Evolutionary conservation across 2,888 invertebrate species (phyloP), one percentile per base, ranked within the genome.

Genomic region (Ganaspis brasiliensis): DNA sequence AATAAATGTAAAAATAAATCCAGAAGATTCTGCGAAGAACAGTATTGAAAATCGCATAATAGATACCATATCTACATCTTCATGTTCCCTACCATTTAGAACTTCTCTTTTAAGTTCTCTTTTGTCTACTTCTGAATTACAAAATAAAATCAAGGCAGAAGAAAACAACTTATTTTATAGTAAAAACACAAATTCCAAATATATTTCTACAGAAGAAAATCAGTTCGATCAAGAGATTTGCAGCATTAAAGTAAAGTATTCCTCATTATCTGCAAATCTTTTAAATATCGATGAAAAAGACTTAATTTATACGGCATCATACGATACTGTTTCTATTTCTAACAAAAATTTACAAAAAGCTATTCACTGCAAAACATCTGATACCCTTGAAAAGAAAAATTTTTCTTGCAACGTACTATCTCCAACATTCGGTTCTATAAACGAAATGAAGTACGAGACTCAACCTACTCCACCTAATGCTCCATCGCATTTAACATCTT

Each of bases 371-470:
- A 72, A 75, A 2, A 75, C 12, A 57, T 75, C 59, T 26, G 72
- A 75, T 37, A n/a, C 75, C 73, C 5, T 74, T 82, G 76, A 79
- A 76, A 37, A 79, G 82, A 67, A 79, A 81, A 76, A 45, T 83
- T 8, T 78, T 81, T 67, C 85, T 84, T 76, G 81, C 40, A 77
- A 78, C 45, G 81, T 83, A 10, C 81, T 85, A 31, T 81, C 89
- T 19, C 86, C 87, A 31, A 83, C 82, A 74, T 82, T 87, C 12
- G 85, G 87, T 16, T 83, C 88, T 26, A 83, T 78, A 74, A 82
- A 86, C 82, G 90, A 90, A 12, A 91, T 91, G 91, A 91, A 91
- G 87, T 91, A 90, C 87, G 91, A 91, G 78, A 88, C 87, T 1
- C 91, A 91, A 55, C 79, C 88, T 1, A 90, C 87, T 3, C 88